Percentiles rank a stretch among this genome's conserved stretches.
phyloP scores from a whole-genome alignment of 2,113 vertebrate genomes.

The Leptodactylus fuscus region DNA sequence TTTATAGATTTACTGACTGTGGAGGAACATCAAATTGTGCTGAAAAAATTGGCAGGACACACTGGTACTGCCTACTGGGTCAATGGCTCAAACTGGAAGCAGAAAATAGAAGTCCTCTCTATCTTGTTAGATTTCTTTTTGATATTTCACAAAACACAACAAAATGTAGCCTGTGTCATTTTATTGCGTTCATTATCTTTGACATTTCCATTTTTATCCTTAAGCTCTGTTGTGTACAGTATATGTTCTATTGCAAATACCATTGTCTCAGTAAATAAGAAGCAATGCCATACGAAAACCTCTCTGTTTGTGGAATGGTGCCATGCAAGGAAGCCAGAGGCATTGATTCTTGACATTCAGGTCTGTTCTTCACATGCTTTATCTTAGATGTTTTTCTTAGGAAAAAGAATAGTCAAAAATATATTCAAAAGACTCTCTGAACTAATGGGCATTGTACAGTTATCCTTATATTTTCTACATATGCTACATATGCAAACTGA shows the following conservation, averaged over 20 bases:
- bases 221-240: slow-evolving; percentile 19
- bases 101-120: not conserved
- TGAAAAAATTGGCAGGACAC: not conserved
- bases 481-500: not conserved
- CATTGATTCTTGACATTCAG: slow-evolving; percentile 42
- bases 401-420: not conserved
- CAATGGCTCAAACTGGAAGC: not conserved
- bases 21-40: not conserved
- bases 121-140: not conserved
- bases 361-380: slow-evolving; percentile 10
- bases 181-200: slow-evolving; percentile 23
- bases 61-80: not conserved
- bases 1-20: not conserved
- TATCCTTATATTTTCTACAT: not conserved
- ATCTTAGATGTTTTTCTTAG: not conserved
- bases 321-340: slow-evolving; percentile 32
- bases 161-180: not conserved
- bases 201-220: slow-evolving; percentile 40
- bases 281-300: not conserved
- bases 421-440: not conserved
- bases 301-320: not conserved
- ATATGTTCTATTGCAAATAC: slow-evolving; percentile 6
- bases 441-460: not conserved
- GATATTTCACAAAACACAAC: not conserved
- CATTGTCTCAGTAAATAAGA: slow-evolving; percentile 33